phyloP scores from a whole-genome alignment of 2,888 invertebrate genomes.

The Habroteleia sp. region DNA sequence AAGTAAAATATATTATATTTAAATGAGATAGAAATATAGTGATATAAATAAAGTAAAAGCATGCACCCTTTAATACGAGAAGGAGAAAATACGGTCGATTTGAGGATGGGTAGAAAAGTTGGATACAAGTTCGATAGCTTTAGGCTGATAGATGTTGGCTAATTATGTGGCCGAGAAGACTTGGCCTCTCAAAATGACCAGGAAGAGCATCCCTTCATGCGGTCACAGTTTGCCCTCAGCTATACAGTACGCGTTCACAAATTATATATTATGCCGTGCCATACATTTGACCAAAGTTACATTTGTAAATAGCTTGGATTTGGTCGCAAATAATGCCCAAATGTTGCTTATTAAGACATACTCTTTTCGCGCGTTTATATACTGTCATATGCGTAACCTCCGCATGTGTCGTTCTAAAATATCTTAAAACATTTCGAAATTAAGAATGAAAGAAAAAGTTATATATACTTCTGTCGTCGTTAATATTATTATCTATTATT shows the following conservation, averaged over 20 bases:
- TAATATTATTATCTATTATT: too few species aligned
- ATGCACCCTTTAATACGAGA: slow-evolving; percentile 62
- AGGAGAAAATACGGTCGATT: slow-evolving; percentile 65
- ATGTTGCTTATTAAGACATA: slow-evolving; percentile 21
- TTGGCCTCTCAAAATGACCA: slow-evolving; percentile 71
- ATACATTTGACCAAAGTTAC: slow-evolving; percentile 52
- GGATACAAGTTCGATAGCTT: slow-evolving; percentile 78
- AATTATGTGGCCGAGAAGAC: slow-evolving; percentile 80
- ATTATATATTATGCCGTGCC: slow-evolving; percentile 51
- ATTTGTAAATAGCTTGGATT: slow-evolving; percentile 50
- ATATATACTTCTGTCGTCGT: too few species aligned
- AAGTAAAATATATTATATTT: slow-evolving; percentile 39
- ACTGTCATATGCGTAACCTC: too few species aligned
- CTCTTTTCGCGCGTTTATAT: neutral
- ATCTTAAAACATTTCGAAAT: too few species aligned
- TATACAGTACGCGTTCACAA: slow-evolving; percentile 65
- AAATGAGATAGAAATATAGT: slow-evolving; percentile 52
- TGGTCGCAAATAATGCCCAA: slow-evolving; percentile 41
- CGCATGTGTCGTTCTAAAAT: too few species aligned
- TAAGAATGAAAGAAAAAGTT: too few species aligned
- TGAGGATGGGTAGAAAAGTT: slow-evolving; percentile 71
- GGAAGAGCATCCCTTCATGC: slow-evolving; percentile 72
- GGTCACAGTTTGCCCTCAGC: slow-evolving; percentile 67
- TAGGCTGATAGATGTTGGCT: slow-evolving; percentile 81
- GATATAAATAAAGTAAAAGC: slow-evolving; percentile 56